These are phyloP conservation scores for Neomorphus geoffroyi DNA, from an alignment of 2,797 vertebrate species.

Conservation along the genomic window DNA sequence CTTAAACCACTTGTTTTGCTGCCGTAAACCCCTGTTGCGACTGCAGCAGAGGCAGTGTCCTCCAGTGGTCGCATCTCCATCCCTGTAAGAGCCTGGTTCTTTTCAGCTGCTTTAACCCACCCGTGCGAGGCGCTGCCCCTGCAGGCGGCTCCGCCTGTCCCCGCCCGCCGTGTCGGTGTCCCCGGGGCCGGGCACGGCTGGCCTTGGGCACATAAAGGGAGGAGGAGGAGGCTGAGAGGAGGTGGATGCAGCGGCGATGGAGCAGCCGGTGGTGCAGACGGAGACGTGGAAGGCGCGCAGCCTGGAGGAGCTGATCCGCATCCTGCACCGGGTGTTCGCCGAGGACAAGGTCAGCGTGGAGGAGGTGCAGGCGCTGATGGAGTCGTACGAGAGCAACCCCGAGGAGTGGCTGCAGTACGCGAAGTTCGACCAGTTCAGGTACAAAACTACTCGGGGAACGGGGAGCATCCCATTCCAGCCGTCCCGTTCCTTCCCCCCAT, in stretches of 20 bases:
- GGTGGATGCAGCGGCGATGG: constrained; percentile 79
- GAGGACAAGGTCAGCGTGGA: constrained; percentile 86
- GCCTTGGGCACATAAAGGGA: constrained; percentile 60
- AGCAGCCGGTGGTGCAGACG: constrained; percentile 86
- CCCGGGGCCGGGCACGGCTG: background rate
- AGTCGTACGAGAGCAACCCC: constrained; percentile 89
- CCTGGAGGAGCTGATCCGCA: constrained; percentile 84
- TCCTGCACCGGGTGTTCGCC: constrained; percentile 86
- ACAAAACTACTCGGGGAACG: background rate
- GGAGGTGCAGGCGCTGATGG: constrained; percentile 89
- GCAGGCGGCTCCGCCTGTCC: background rate
- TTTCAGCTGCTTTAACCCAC: too few species aligned
- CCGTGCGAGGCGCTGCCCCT: background rate
- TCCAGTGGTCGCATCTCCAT: too few species aligned
- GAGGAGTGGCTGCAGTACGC: constrained; percentile 89
- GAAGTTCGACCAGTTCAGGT: constrained; percentile 93
- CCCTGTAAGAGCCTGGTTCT: too few species aligned
- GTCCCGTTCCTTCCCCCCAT: too few species aligned
- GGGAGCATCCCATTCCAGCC: too few species aligned
- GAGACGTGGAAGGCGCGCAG: constrained; percentile 82
- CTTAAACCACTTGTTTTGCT: too few species aligned
- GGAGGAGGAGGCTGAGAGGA: background rate
- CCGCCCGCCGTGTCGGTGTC: background rate
- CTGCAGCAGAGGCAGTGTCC: too few species aligned
- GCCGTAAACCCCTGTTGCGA: too few species aligned